phyloP scores from a whole-genome alignment of 92 coral and sea anemone genomes.

The Nematostella vectensis region DNA sequence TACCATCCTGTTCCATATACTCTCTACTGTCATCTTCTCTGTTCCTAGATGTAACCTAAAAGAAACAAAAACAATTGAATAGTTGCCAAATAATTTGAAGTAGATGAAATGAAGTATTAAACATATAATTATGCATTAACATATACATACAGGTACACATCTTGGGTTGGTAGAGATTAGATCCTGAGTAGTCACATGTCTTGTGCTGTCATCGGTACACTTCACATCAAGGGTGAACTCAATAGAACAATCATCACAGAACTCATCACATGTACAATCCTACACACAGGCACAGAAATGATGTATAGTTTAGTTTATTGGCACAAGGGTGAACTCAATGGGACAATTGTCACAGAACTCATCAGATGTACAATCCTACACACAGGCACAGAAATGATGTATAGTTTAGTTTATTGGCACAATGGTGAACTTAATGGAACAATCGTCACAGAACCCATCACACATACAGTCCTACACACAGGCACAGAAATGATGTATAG shows the following conservation, averaged over 20 bases:
- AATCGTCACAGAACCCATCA: no score
- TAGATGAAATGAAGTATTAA: no score
- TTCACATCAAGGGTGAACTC: slow-evolving; percentile 86
- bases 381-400: no score
- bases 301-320: slow-evolving; percentile 1
- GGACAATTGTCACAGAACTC: no score
- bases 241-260: slow-evolving; percentile 92
- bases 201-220: slow-evolving; percentile 90
- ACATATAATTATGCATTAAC: no score
- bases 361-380: no score
- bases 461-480: no score
- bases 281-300: slow-evolving; percentile 22
- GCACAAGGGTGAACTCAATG: no score
- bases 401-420: no score
- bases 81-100: background rate
- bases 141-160: slow-evolving; percentile 96
- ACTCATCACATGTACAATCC: slow-evolving; percentile 98
- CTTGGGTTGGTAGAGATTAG: slow-evolving; percentile 77
- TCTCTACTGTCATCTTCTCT: slow-evolving; percentile 80
- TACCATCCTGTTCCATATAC: slow-evolving; percentile 72
- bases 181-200: slow-evolving; percentile 93
- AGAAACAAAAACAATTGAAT: background rate
- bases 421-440: no score
- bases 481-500: no score
- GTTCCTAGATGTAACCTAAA: slow-evolving; percentile 77